Evolutionary conservation across 2,797 vertebrate species (phyloP), one percentile per base, ranked within the genome.

Genomic region (Acipenser ruthenus): DNA sequence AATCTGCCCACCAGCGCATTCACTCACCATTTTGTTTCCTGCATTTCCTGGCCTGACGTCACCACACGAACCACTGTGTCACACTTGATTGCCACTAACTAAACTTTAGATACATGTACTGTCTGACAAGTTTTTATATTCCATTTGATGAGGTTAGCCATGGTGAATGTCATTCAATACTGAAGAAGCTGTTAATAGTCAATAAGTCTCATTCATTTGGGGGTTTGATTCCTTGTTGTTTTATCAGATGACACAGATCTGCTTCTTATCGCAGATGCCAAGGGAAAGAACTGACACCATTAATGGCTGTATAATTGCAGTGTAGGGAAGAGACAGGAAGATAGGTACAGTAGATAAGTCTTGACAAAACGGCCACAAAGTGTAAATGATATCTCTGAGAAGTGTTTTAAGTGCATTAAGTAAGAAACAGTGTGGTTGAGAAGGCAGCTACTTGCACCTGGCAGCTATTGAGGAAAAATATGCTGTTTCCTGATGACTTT

Each of bases 321-420:
- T 72, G 79, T 62, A 61, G 66, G 61, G 67, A 72, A 75, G 79
- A 88, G 78, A 86, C 75, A 79, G 81, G 86, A 83, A 86, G 79
- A 81, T 75, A 69, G 0, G 55, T 65, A 47, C 5, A 70, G 70
- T 37, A 82, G 79, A 77, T 77, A 77, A 69, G n/a, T 65, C 51
- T 62, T 68, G 69, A 68, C 75, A 77, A 37, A 37, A 37, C 70
- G 74, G 69, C 51, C 58, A 73, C 75, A 76, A 69, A 70, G 13
- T 81, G 73, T 75, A 77, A 82, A 75, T 74, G 65, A 73, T 78
- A 78, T 75, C 74, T 70, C 62, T 66, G 74, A 49, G 5, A 48
- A 11, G 69, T 74, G 76, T 68, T 69, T 18, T 50, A 70, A 76
- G 72, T 71, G 72, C 64, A 72, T 80, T 47, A 72, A 62, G 64